These are phyloP conservation scores for Siniperca obscura DNA, from an alignment of 2,797 vertebrate species.

Conservation along the genomic window DNA sequence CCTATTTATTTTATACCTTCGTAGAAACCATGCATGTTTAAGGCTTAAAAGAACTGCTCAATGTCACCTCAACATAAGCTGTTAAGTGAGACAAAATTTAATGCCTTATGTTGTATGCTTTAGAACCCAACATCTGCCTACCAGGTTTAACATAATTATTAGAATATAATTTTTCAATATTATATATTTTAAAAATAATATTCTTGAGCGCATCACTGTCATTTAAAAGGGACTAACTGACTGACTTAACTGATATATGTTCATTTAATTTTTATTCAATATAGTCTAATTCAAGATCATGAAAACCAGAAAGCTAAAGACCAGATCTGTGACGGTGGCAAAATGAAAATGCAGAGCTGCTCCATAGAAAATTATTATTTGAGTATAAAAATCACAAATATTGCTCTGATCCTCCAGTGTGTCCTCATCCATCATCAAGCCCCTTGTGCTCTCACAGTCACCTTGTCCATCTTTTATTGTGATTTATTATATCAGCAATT, in stretches of 20 bases:
- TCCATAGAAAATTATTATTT: background rate
- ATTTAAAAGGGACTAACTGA: background rate
- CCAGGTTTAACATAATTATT: background rate
- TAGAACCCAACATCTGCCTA: background rate
- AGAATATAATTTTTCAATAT: background rate
- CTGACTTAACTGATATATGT: background rate
- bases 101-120: background rate
- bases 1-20: background rate
- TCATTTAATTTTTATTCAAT: constrained; percentile 5
- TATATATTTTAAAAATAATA: background rate
- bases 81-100: background rate
- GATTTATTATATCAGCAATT: constrained; percentile 29
- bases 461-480: constrained; percentile 12
- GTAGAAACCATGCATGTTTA: constrained; percentile 3
- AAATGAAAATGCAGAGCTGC: background rate
- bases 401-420: constrained; percentile 4
- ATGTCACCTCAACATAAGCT: constrained; percentile 3
- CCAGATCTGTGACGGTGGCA: background rate
- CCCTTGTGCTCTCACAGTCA: constrained; percentile 8
- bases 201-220: background rate
- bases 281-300: background rate
- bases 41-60: constrained; percentile 13
- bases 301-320: background rate
- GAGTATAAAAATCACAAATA: background rate
- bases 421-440: background rate